phyloP scores from a whole-genome alignment of 2,113 vertebrate species.

The Mionectes macconnelli region DNA sequence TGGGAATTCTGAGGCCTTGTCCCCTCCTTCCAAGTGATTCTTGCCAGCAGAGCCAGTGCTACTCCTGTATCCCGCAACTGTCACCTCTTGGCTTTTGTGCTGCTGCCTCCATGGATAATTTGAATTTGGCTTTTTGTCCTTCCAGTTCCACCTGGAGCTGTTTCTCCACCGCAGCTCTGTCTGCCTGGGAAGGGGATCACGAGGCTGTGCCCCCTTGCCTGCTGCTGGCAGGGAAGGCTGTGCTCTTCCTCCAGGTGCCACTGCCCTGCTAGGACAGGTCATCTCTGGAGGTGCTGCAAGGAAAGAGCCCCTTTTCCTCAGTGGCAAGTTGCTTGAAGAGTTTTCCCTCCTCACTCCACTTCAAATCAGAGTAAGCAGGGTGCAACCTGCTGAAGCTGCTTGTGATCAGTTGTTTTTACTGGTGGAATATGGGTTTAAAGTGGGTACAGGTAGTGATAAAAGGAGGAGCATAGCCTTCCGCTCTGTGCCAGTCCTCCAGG shows the following conservation, averaged over 20 bases:
- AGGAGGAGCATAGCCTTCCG: background rate
- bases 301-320: accelerated
- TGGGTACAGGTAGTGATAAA: background rate
- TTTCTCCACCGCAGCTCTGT: background rate
- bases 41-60: background rate
- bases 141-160: background rate
- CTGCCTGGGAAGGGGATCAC: background rate
- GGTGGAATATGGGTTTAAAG: background rate
- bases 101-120: background rate
- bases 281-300: background rate
- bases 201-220: accelerated
- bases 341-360: accelerated
- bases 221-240: background rate
- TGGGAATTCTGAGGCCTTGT: accelerated
- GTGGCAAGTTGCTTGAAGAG: background rate
- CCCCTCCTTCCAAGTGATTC: background rate
- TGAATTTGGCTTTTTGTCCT: background rate
- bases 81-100: background rate
- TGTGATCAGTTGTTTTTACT: background rate
- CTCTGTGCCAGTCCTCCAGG: background rate
- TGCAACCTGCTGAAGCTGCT: background rate
- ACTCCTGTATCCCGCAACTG: background rate
- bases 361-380: accelerated
- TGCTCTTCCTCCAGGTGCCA: background rate
- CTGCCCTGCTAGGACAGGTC: background rate